Evolutionary conservation across 1,140 invertebrate genomes (phyloP).

Genomic region (Cecropterus lyciades): DNA sequence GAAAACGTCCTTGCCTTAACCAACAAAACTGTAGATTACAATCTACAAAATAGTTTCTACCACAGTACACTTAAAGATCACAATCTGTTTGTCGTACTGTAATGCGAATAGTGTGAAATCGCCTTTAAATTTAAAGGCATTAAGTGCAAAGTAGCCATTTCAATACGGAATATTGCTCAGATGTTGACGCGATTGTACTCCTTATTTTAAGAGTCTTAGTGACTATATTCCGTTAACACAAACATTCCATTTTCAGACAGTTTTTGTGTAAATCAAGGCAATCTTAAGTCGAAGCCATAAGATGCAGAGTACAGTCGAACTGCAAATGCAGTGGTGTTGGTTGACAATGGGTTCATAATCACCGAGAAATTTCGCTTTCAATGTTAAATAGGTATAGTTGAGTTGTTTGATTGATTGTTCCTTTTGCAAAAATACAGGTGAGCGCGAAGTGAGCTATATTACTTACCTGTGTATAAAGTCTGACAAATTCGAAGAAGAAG

Average conservation of each 20-base stretch:
- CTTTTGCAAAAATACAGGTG: constrained; percentile 8
- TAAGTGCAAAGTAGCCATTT: constrained; percentile 2
- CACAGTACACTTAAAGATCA: neutral
- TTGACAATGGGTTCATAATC: constrained; percentile 30
- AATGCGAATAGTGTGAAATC: neutral
- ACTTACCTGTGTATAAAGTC: too few relatives aligned
- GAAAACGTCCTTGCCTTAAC: neutral
- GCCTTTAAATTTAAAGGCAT: neutral
- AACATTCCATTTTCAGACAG: too few relatives aligned
- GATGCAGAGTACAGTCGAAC: neutral
- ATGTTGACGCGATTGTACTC: neutral
- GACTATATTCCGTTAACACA: neutral
- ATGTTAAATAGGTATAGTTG: constrained; percentile 16
- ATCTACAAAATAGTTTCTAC: constrained; percentile 5
- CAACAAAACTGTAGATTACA: neutral
- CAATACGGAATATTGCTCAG: neutral
- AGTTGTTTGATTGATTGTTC: constrained; percentile 15
- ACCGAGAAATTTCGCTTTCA: constrained; percentile 20
- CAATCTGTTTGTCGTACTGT: neutral
- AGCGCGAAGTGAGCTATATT: neutral
- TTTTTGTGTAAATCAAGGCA: neutral
- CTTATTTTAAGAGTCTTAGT: neutral
- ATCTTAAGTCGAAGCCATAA: constrained; percentile 9
- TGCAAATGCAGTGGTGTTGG: neutral
- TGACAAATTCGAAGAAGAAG: too few relatives aligned